A percentile compares a stretch with the other conserved stretches of the same genome.
phyloP scores from a whole-genome alignment of 2,113 vertebrate species.

The Catharus bicknelli region DNA sequence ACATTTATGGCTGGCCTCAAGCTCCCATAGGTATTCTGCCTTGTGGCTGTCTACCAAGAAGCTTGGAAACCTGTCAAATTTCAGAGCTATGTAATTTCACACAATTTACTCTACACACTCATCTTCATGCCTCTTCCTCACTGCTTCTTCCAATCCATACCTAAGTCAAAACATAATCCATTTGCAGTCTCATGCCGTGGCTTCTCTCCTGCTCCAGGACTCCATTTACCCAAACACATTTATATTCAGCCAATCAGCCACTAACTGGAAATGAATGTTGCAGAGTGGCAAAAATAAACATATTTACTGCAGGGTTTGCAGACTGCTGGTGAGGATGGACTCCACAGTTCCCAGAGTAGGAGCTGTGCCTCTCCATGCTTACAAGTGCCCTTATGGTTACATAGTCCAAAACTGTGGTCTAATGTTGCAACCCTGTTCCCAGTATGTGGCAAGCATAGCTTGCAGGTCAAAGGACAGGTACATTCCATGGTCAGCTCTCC shows the following conservation, averaged over 20 bases:
- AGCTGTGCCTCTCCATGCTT: not conserved
- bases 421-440: not conserved
- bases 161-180: not conserved
- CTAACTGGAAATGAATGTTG: not conserved
- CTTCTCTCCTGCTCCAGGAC: not conserved
- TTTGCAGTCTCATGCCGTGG: not conserved
- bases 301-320: not conserved
- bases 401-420: not conserved
- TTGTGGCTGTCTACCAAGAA: not conserved
- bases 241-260: not conserved
- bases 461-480: not conserved
- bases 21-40: not conserved
- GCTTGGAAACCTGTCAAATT: not conserved
- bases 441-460: not conserved
- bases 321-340: not conserved
- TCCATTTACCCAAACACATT: not conserved
- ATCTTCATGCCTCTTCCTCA: not conserved
- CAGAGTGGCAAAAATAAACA: not conserved
- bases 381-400: not conserved
- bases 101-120: not conserved
- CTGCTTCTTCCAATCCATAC: not conserved
- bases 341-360: not conserved
- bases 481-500: not conserved
- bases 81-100: not conserved
- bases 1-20: not conserved